A percentile compares a stretch with the other conserved stretches of the same genome.
Evolutionary conservation across 2,888 invertebrate species (phyloP).

Genomic region (Limenitis camilla): DNA sequence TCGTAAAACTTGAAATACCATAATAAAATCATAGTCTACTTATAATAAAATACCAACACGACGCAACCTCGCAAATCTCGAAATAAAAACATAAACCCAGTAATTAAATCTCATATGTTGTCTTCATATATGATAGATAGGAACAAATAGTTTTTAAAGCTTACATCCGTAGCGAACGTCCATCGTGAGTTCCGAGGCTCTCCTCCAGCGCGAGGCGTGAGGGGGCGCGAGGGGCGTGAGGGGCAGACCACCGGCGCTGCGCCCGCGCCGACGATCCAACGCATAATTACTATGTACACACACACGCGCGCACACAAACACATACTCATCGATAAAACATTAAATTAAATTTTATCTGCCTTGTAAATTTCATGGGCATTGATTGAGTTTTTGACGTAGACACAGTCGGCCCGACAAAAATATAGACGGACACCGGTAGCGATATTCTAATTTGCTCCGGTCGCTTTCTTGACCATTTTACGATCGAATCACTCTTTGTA

Average conservation of each 20-base stretch:
- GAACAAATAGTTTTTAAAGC: slow-evolving; percentile 19
- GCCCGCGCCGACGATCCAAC: slow-evolving; percentile 61
- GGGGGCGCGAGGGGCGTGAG: slow-evolving; percentile 29
- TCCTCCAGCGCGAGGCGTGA: slow-evolving; percentile 33
- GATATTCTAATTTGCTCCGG: slow-evolving; percentile 48
- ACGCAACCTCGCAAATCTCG: neutral
- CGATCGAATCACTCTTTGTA: slow-evolving; percentile 31
- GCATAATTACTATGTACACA: slow-evolving; percentile 70
- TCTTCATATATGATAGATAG: slow-evolving; percentile 12
- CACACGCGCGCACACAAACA: slow-evolving; percentile 44
- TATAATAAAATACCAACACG: neutral
- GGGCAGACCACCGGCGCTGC: slow-evolving; percentile 67
- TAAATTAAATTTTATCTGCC: slow-evolving; percentile 68
- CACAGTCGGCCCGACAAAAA: slow-evolving; percentile 28
- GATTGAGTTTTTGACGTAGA: slow-evolving; percentile 58
- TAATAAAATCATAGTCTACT: neutral
- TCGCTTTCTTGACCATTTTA: slow-evolving; percentile 37
- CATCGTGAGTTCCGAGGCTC: slow-evolving; percentile 35
- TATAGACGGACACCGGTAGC: slow-evolving; percentile 44
- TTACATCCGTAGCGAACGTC: slow-evolving; percentile 22
- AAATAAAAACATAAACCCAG: neutral
- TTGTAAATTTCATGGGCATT: slow-evolving; percentile 66
- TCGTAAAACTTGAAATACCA: too few relatives aligned
- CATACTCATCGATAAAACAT: slow-evolving; percentile 58
- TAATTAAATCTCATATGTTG: slow-evolving; percentile 4